phyloP scores from a whole-genome alignment of 2,113 vertebrate species.

The Rhabdomys dilectus region DNA sequence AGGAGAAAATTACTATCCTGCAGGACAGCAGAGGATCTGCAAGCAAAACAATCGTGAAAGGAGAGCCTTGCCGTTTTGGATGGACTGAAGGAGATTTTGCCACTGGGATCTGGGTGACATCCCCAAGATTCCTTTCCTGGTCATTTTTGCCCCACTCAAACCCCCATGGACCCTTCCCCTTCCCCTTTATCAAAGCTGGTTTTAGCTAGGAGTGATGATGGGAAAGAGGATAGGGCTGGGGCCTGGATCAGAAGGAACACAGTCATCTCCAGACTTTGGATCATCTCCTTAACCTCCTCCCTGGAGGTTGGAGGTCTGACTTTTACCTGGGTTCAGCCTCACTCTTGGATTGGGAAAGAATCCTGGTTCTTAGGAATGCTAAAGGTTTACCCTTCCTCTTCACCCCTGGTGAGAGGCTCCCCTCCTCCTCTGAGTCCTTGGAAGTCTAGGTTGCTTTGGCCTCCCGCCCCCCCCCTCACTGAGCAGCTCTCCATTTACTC shows the following conservation, averaged over 20 bases:
- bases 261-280: neutral
- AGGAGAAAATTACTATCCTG: neutral
- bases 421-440: neutral
- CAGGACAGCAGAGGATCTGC: neutral
- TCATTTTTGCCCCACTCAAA: accelerated
- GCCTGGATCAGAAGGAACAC: neutral
- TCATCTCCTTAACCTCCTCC: neutral
- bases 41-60: neutral
- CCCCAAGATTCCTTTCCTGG: neutral
- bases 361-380: neutral
- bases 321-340: neutral
- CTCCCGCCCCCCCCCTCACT: no score
- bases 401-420: neutral
- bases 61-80: neutral
- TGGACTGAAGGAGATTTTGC: neutral
- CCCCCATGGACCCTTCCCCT: neutral
- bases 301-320: neutral
- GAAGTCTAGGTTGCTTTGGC: neutral
- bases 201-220: neutral
- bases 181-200: neutral
- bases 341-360: neutral
- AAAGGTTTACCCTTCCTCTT: neutral
- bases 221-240: neutral
- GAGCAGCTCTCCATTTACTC: neutral
- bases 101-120: neutral